Evolutionary conservation across 2,797 vertebrate species (phyloP), one percentile per base, ranked within the genome.

Genomic region (Propithecus deckenii): DNA sequence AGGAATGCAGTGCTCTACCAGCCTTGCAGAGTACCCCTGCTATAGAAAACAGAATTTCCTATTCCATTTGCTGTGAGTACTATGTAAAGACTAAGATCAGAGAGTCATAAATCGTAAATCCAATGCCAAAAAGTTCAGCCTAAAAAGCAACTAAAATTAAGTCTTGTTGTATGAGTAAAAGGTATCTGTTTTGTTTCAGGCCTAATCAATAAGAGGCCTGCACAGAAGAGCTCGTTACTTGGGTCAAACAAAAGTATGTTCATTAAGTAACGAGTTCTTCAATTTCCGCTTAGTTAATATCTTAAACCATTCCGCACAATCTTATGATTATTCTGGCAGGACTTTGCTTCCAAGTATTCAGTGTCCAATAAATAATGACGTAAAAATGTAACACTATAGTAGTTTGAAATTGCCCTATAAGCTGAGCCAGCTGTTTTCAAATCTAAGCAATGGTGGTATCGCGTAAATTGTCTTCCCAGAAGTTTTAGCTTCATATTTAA

Each of bases 141-240:
- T 97, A 94, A 97, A 72, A 9, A 91, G 20, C 57, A 94, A 85
- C 85, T 96, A 91, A 94, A 91, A 88, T 67, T 23, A 95, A 88
- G 59, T 48, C 35, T 92, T 91, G 74, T 38, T 88, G 18, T 72
- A 63, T 71, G 87, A 96, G 89, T 96, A 89, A 94, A 97, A 84
- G 48, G 6, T 23, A 96, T 85, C 52, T 46, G 79, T 52, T 91
- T 78, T 61, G 52, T 74, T 96, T 97, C 32, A 57, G 71, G 23
- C 11, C 38, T 32, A 23, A 41, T 91, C 81, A 96, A 9, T 46
- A 96, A 90, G 22, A 94, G 80, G 86, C 79, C 59, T 88, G 25
- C 32, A 83, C 32, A 91, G 74, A 95, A 46, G 50, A 87, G 30
- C 63, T 89, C 75, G 57, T 87, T 71, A 86, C 69, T 46, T 63